Evolutionary conservation across 2,113 vertebrate species (phyloP).

Genomic region (Pangasianodon gigas): DNA sequence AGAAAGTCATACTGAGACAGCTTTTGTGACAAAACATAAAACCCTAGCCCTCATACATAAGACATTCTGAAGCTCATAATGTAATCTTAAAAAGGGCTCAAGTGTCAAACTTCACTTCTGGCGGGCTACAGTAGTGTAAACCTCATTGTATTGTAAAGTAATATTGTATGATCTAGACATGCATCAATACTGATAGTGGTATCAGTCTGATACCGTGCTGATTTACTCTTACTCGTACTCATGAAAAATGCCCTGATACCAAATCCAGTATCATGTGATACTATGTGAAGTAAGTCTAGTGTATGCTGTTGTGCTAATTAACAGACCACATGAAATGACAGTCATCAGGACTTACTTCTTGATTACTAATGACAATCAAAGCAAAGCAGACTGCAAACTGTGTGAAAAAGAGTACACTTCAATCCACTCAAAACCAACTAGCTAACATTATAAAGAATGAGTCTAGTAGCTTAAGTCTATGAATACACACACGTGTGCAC

Average conservation of each 20-base stretch:
- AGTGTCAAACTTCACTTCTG: neutral
- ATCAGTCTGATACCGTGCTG: neutral
- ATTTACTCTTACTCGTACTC: neutral
- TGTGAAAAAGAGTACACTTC: neutral
- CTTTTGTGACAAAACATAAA: neutral
- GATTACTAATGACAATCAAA: neutral
- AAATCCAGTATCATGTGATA: neutral
- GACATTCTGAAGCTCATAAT: neutral
- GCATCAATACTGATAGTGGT: neutral
- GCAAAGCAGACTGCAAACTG: neutral
- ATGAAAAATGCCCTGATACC: neutral
- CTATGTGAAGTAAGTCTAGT: neutral
- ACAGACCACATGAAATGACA: neutral
- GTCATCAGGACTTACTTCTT: neutral
- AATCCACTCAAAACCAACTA: neutral
- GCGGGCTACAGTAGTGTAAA: neutral
- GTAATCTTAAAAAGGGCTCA: neutral
- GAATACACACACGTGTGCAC: neutral
- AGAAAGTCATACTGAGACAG: neutral
- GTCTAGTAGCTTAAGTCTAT: neutral
- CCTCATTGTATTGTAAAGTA: neutral
- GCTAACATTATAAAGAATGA: neutral
- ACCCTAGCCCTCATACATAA: neutral
- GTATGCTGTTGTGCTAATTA: neutral
- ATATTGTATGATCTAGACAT: neutral